Conservation (phyloP, 2,797 vertebrate species). For the Urosaurus nigricauda region DNA sequence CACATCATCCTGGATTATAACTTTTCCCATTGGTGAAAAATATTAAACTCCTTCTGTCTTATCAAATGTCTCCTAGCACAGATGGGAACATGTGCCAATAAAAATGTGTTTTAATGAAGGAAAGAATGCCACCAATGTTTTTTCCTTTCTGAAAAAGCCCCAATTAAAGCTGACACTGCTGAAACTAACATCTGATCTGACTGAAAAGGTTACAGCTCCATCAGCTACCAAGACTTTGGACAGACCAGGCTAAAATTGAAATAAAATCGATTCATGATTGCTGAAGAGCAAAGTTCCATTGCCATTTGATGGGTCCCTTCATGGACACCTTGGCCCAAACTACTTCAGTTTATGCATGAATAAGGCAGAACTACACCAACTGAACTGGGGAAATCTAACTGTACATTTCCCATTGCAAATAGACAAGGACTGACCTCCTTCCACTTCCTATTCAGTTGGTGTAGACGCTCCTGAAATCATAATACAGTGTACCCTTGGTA, state of each 20-base stretch:
- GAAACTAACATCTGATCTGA: not conserved
- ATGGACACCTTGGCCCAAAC: not conserved
- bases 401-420: not conserved
- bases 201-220: constrained; percentile 12
- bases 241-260: not conserved
- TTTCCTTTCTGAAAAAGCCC: no score
- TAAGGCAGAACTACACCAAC: not conserved
- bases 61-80: constrained; percentile 21
- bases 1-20: not conserved
- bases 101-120: constrained; percentile 24
- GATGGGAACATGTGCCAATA: constrained; percentile 3
- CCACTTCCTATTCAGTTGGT: not conserved
- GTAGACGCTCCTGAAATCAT: not conserved
- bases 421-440: not conserved
- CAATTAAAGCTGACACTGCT: not conserved
- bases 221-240: not conserved
- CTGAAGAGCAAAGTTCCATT: not conserved
- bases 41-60: constrained; percentile 37
- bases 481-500: not conserved
- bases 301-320: not conserved
- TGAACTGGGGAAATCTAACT: not conserved
- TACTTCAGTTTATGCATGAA: not conserved
- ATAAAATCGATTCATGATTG: not conserved
- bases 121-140: not conserved
- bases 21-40: constrained; percentile 36